Base-by-base conservation (phyloP, 2,113 vertebrate genomes). In the Bubalus kerabau region DNA sequence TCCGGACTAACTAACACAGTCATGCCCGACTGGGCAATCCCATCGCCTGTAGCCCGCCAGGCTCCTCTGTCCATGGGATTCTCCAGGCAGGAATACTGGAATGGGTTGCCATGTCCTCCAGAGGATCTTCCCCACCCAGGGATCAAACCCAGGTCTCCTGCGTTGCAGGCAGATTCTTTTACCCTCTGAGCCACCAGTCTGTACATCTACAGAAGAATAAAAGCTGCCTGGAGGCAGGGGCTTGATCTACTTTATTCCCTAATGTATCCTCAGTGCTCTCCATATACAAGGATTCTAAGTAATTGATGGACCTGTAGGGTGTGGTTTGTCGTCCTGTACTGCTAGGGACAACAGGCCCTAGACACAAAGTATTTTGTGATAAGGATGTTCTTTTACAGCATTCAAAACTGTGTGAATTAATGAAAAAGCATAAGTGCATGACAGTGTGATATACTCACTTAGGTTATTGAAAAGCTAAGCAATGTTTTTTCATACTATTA, bases 361-460 rank as follows among this genome's bases (percentile, higher is more conserved):
- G 59, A 48, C 9, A 62, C 3, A 50, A 93, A 87, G 23, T 6
- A 60, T 87, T 88, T 46, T 30, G 52, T 46, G 23, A 59, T 50
- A 48, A 91, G 12, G 16, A 5, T 87, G 81, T 64, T 19, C 11
- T n/a, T 54, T 86, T 83, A 21, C 13, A 81, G 23, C 28, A 87
- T 50, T 89, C 50, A 87, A 84, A 78, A 82, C 67, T 89, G 13
- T 50, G 13, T 26, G 71, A 97, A 52, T 89, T 87, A 91, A 71
- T 46, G 67, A 56, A 74, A 97, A 93, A 50, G 16, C 1, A 0
- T 52, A 80, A 85, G 36, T 4, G 2, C 54, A 28, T 15, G 50
- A 76, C 30, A 59, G 7, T 40, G 24, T 24, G 13, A 43, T 62
- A 46, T 9, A 89, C 13, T 19, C 52, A 62, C 46, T 56, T 62